Conservation (phyloP, 64 coral and sea anemone genomes). For the Dendronephthya gigantea region DNA sequence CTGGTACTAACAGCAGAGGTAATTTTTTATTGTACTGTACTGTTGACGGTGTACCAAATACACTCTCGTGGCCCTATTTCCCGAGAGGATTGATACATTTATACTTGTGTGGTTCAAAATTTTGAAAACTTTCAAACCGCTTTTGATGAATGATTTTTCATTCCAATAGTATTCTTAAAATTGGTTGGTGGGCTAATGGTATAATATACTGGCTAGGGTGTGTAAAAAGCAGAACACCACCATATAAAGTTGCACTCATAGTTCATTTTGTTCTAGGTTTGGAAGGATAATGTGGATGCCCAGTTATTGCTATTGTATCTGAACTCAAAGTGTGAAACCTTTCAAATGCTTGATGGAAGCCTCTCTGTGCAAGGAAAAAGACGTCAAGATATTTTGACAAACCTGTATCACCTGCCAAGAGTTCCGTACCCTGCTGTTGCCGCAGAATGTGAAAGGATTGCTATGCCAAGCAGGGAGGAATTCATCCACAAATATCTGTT, state of each 20-base stretch:
- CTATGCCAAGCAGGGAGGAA: constrained; percentile 47
- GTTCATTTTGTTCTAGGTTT: background rate
- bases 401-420: constrained; percentile 34
- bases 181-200: too few relatives aligned
- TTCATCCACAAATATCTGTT: constrained; percentile 52
- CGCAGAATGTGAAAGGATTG: constrained; percentile 34
- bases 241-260: too few relatives aligned
- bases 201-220: too few relatives aligned
- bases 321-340: constrained; percentile 40
- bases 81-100: too few relatives aligned
- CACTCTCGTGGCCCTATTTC: too few relatives aligned
- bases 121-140: too few relatives aligned
- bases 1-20: background rate
- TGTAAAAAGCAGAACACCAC: too few relatives aligned
- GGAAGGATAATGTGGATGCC: background rate
- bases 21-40: too few relatives aligned
- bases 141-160: too few relatives aligned
- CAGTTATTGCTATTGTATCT: constrained; percentile 41
- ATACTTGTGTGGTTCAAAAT: too few relatives aligned
- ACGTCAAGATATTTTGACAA: constrained; percentile 31
- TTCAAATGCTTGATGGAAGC: constrained; percentile 33
- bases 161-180: too few relatives aligned
- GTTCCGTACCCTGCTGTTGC: constrained; percentile 28
- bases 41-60: too few relatives aligned
- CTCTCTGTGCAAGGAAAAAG: constrained; percentile 20